Conservation (phyloP, 1,140 invertebrate genomes). For the Drosophila auraria region DNA sequence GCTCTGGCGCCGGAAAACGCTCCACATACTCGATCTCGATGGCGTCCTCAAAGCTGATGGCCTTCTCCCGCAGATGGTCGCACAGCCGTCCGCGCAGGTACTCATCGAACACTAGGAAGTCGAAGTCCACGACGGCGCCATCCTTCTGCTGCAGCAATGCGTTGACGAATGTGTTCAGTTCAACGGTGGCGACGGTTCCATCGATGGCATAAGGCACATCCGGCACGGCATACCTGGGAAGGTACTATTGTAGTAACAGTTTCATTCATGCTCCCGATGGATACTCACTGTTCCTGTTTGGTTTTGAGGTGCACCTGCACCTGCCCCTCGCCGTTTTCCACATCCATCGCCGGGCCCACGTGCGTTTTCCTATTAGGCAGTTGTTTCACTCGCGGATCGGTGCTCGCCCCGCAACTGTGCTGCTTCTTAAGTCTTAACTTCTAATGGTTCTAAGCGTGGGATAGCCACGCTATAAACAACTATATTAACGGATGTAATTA, state of each 20-base stretch:
- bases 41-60: constrained; percentile 90
- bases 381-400: constrained; percentile 1
- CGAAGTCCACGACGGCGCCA: constrained; percentile 89
- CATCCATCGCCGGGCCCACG: constrained; percentile 70
- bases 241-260: not conserved
- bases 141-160: constrained; percentile 88
- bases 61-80: constrained; percentile 90
- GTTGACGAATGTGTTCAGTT: constrained; percentile 93
- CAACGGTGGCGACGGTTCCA: constrained; percentile 88
- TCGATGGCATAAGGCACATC: constrained; percentile 93
- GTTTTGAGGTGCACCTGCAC: constrained; percentile 92
- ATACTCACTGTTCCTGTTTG: constrained; percentile 91
- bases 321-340: constrained; percentile 86
- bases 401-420: constrained; percentile 17
- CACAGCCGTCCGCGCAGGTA: constrained; percentile 88
- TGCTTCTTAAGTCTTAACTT: not conserved
- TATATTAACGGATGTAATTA: not conserved
- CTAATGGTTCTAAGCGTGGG: not conserved
- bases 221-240: constrained; percentile 92
- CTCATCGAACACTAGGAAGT: constrained; percentile 94
- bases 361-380: constrained; percentile 12
- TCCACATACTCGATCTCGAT: constrained; percentile 96
- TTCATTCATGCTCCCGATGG: constrained; percentile 86
- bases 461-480: too few relatives aligned
- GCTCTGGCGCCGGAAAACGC: constrained; percentile 94